A percentile compares a stretch with the other conserved stretches of the same genome.
Conservation (phyloP, 30 jellyfish, hydroid and myxozoan species). For the Hydra vulgaris region DNA sequence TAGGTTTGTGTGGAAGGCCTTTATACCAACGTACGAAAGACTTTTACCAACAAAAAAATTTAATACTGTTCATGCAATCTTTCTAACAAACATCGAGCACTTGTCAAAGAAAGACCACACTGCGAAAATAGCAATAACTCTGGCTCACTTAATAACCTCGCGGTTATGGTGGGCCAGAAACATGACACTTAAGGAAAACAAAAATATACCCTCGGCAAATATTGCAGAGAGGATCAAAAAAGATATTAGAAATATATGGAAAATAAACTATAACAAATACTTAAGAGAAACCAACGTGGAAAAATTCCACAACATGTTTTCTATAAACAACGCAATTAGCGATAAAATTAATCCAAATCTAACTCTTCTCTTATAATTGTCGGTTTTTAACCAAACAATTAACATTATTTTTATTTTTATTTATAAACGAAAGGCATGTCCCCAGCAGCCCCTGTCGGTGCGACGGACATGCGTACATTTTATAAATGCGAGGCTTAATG, state of each 20-base stretch:
- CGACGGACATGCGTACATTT: too few relatives aligned
- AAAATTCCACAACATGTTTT: neutral
- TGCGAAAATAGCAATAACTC: neutral
- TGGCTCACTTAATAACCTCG: neutral
- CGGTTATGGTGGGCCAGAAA: neutral
- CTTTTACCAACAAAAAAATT: neutral
- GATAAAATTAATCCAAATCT: too few relatives aligned
- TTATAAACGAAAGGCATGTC: too few relatives aligned
- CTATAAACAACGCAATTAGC: neutral
- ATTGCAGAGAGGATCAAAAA: neutral
- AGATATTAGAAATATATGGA: neutral
- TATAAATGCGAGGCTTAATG: too few relatives aligned
- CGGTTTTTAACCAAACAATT: neutral
- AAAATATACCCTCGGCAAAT: neutral
- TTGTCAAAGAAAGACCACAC: neutral
- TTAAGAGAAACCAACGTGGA: neutral
- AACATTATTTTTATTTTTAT: too few relatives aligned
- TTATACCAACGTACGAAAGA: neutral
- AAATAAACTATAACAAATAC: neutral
- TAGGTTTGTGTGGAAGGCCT: neutral
- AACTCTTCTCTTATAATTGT: too few relatives aligned
- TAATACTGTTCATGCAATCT: neutral
- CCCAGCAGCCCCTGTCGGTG: too few relatives aligned
- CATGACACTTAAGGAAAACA: neutral
- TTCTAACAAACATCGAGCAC: neutral